phyloP scores from a whole-genome alignment of 2,888 invertebrate genomes.

The Microdon myrmicae region DNA sequence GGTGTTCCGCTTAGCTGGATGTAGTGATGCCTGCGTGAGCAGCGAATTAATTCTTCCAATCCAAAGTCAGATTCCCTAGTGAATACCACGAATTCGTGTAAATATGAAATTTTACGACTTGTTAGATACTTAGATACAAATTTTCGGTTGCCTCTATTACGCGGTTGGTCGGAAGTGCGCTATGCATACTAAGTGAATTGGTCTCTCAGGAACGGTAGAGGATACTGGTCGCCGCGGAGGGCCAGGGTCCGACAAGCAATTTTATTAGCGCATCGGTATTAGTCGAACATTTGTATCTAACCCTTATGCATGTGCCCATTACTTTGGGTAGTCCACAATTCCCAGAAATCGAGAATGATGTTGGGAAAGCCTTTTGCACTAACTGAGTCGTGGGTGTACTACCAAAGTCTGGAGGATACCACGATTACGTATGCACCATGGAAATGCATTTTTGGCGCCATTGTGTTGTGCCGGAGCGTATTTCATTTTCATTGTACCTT shows the following conservation, averaged over 20 bases:
- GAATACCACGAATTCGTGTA: slow-evolving; percentile 46
- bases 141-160: slow-evolving; percentile 51
- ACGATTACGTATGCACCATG: slow-evolving; percentile 37
- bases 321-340: slow-evolving; percentile 13
- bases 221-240: slow-evolving; percentile 28
- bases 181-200: slow-evolving; percentile 50
- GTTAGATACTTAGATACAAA: slow-evolving; percentile 52
- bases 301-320: slow-evolving; percentile 29
- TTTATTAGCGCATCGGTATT: slow-evolving; percentile 40
- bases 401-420: not conserved
- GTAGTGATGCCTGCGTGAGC: slow-evolving; percentile 4
- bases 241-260: slow-evolving; percentile 25
- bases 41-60: slow-evolving; percentile 43
- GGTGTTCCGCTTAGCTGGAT: slow-evolving; percentile 31
- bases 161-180: slow-evolving; percentile 37
- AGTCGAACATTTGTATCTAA: slow-evolving; percentile 36
- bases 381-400: slow-evolving; percentile 13
- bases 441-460: slow-evolving; percentile 38
- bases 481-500: slow-evolving; percentile 4
- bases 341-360: slow-evolving; percentile 13
- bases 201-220: slow-evolving; percentile 35
- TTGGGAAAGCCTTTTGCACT: slow-evolving; percentile 8
- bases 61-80: slow-evolving; percentile 25
- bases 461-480: slow-evolving; percentile 7
- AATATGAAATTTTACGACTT: slow-evolving; percentile 53